Percentiles rank a stretch among this genome's conserved stretches.
Conservation (phyloP, 2,888 invertebrate species). For the Lissocephala sabroskyi region DNA sequence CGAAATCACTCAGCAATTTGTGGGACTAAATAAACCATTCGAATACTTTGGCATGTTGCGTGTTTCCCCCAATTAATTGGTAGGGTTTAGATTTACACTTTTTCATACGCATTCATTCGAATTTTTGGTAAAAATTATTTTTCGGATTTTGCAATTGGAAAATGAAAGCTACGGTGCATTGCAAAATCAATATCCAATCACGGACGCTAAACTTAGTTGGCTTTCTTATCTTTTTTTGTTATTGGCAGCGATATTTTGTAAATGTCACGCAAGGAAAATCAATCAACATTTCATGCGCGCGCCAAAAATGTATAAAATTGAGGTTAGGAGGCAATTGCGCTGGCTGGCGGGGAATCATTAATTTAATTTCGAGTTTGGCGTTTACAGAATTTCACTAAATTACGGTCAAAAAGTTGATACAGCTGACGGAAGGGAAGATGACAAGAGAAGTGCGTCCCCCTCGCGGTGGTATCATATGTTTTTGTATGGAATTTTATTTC, state of each 20-base stretch:
- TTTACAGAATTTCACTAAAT: slow-evolving; percentile 37
- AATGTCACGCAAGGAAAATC: slow-evolving; percentile 55
- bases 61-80: too few relatives aligned
- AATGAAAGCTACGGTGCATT: slow-evolving; percentile 19
- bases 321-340: not conserved
- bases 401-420: slow-evolving; percentile 19
- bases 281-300: slow-evolving; percentile 36
- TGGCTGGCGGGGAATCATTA: slow-evolving; percentile 31
- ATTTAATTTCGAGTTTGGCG: slow-evolving; percentile 55
- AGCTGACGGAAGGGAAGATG: slow-evolving; percentile 1
- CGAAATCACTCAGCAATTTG: too few relatives aligned
- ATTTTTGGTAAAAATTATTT: too few relatives aligned
- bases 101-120: too few relatives aligned
- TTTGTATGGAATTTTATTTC: not conserved
- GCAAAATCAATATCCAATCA: slow-evolving; percentile 55
- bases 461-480: too few relatives aligned
- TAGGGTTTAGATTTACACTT: too few relatives aligned
- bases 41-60: too few relatives aligned
- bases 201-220: slow-evolving; percentile 22
- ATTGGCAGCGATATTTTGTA: slow-evolving; percentile 34
- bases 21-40: too few relatives aligned
- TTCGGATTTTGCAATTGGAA: too few relatives aligned
- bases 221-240: slow-evolving; percentile 1
- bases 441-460: too few relatives aligned
- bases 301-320: not conserved